phyloP scores from a whole-genome alignment of 2,113 vertebrate species.

The Urocolius indicus region DNA sequence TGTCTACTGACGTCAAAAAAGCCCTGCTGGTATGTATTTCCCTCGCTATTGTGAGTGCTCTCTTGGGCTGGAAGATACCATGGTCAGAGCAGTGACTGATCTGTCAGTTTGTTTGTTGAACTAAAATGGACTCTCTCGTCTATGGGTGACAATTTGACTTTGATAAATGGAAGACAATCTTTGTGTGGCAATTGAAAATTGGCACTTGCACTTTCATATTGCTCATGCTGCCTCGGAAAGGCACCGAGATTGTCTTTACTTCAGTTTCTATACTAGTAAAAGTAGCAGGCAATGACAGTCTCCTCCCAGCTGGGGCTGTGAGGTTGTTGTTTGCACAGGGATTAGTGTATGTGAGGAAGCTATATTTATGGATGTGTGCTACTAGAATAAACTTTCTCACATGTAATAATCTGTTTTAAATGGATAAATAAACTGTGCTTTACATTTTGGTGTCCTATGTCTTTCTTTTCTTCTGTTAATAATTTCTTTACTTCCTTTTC shows the following conservation, averaged over 20 bases:
- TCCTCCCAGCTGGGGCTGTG: neutral
- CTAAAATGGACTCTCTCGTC: neutral
- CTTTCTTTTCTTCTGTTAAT: neutral
- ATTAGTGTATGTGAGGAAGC: neutral
- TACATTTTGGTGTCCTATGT: neutral
- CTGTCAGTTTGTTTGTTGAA: neutral
- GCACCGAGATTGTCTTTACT: neutral
- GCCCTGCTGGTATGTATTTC: neutral
- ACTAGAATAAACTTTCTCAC: neutral
- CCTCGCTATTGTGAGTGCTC: neutral
- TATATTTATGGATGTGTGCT: neutral
- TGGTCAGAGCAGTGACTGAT: neutral
- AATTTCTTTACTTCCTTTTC: neutral
- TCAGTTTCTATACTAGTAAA: neutral
- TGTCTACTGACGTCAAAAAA: neutral
- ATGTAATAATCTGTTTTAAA: neutral
- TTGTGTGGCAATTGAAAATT: neutral
- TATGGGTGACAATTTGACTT: neutral
- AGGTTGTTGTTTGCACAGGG: neutral
- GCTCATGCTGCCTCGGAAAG: neutral
- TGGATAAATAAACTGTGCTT: neutral
- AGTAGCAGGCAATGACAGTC: neutral
- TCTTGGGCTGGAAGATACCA: neutral
- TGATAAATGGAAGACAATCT: neutral
- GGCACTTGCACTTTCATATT: neutral